Base-by-base conservation (phyloP, 2,888 invertebrate species). In the Ariolimax columbianus region DNA sequence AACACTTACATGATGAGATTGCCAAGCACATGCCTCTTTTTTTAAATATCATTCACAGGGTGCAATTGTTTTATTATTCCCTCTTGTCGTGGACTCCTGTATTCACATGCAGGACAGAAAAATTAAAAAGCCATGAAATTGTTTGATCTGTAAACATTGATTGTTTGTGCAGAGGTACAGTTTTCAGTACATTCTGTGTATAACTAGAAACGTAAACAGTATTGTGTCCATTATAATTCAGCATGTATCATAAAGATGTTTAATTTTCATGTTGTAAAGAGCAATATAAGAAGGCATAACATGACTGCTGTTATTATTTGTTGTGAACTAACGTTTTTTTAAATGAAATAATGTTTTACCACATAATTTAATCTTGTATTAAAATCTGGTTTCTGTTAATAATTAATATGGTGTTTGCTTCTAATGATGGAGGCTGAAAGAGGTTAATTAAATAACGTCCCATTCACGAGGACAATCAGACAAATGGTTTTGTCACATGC, bases 221-320 rank as follows among this genome's bases (percentile, higher is more conserved):
- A 63, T 63, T 63, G 59, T n/a, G 7, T 63, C n/a, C 26, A n/a
- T 63, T 63, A 63, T n/a, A 63, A 63, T 63, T 63, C 26, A n/a
- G n/a, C 59, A 63, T n/a, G n/a, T 63, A 63, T 63, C 59, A 63
- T 23, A 63, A 7, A 63, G 59, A 63, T n/a, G 59, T n/a, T 6
- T n/a, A 2, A 23, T 14, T 4, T 63, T 63, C 59, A 63, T 63
- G 11, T 63, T 40, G 40, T 40, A 38, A 23, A 26, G 40, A 26
- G 26, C 40, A 40, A 40, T 38, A 19, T 72, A 23, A 72, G 40
- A 72, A 40, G 40, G 26, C 38, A 38, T 66, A 17, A 6, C 17
- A 30, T 40, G 40, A 72, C 72, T 72, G 72, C 72, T 40, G n/a
- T 38, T 40, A 38, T 26, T 72, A 40, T 72, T 72, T 40, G 19